Base-by-base conservation (phyloP, 2,113 vertebrate genomes). In the Dasyurus viverrinus region DNA sequence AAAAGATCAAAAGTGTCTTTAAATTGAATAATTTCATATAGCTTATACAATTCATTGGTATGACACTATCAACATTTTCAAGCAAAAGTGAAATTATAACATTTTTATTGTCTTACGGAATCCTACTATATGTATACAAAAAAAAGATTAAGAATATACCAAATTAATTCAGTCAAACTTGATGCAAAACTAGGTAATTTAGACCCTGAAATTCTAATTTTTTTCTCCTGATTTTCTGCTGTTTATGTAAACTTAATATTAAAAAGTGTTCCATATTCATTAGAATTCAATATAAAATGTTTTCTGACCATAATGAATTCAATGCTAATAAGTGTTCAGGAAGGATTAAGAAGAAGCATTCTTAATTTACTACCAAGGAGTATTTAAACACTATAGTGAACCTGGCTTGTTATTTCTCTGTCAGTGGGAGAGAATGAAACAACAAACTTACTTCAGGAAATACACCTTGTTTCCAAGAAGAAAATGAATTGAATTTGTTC, bases 401-500 rank as follows among this genome's bases (percentile, higher is more conserved):
- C 90, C 30, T 96, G 92, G 53, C 36, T 97, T 97, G 92, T 97
- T 97, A 96, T 96, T 95, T 93, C 54, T 96, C 30, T 95, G 8
- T 95, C 93, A 93, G 89, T 48, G 53, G 97, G 93, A 93, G 89
- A 25, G 12, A 96, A 54, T 92, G 92, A 96, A 97, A 95, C 94
- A 96, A 93, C 57, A 96, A 89, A 95, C 54, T 48, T 47, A n/a
- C 84, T 94, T 89, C 93, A 42, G 55, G 48, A 96, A 97, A 96
- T 95, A 97, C 36, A 93, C 54, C 50, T 42, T 95, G 68, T 97
- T 95, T 95, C 60, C 53, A 92, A 93, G 60, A 95, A 97, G 96
- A 97, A 97, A 97, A 97, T 96, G 96, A 97, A 95, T 92, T 93
- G 93, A 97, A 95, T 94, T 96, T 93, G 23, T 96, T 96, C 95